Evolutionary conservation across 2,113 vertebrate species (phyloP).

Genomic region (Stigmatopora nigra): DNA sequence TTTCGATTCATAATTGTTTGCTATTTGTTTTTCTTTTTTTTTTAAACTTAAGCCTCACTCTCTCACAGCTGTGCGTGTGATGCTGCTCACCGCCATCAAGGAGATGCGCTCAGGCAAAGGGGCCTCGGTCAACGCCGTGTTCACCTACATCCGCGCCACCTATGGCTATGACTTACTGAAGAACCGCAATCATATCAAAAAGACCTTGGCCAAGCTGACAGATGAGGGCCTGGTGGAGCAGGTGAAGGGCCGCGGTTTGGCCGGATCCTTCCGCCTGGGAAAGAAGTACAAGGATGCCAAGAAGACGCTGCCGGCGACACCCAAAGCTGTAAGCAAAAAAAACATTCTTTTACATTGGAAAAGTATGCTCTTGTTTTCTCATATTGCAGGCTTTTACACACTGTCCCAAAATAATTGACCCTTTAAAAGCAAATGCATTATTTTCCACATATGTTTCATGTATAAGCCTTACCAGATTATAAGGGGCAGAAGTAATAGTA

Average conservation of each 20-base stretch:
- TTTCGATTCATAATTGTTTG: not conserved
- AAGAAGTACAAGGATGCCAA: constrained; percentile 90
- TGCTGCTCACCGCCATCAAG: constrained; percentile 87
- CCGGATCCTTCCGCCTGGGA: constrained; percentile 89
- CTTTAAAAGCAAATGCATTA: too few relatives aligned
- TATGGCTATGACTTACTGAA: constrained; percentile 84
- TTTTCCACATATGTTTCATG: too few relatives aligned
- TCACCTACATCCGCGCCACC: constrained; percentile 81
- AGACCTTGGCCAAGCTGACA: constrained; percentile 82
- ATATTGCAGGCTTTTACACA: too few relatives aligned
- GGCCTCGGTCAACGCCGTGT: constrained; percentile 85
- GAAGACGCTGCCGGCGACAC: constrained; percentile 57
- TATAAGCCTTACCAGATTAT: too few relatives aligned
- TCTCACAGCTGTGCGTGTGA: constrained; percentile 83
- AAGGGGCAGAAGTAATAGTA: too few relatives aligned
- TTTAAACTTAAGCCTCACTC: constrained; percentile 21
- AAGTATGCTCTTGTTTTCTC: not conserved
- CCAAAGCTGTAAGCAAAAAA: constrained; percentile 73
- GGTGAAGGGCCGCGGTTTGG: constrained; percentile 90
- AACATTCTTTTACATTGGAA: not conserved
- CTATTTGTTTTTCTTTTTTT: not conserved
- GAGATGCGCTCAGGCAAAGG: constrained; percentile 88
- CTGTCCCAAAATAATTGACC: too few relatives aligned
- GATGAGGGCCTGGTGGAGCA: constrained; percentile 81
- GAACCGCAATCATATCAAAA: constrained; percentile 84